A percentile compares a stretch with the other conserved stretches of the same genome.
These are phyloP conservation scores for Lapara coniferarum DNA, from an alignment of 2,888 invertebrate species.

Conservation along the genomic window DNA sequence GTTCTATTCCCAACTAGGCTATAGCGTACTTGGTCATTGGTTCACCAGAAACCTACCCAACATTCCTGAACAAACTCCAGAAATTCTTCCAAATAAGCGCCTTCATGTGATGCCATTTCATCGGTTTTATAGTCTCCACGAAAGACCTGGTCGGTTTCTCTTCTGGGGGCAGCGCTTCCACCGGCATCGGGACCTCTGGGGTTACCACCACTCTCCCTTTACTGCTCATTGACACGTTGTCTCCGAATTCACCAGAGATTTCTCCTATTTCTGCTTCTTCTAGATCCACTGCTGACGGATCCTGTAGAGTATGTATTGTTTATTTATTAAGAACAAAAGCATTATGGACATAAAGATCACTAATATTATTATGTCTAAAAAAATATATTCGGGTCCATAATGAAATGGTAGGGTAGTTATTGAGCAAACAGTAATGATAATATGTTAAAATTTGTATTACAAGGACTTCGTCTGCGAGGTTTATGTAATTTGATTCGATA, in stretches of 20 bases:
- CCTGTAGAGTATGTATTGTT: slow-evolving; percentile 51
- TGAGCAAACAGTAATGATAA: too few relatives aligned
- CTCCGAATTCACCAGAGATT: slow-evolving; percentile 94
- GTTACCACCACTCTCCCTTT: slow-evolving; percentile 86
- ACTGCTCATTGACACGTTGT: slow-evolving; percentile 91
- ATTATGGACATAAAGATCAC: too few relatives aligned
- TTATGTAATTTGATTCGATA: too few relatives aligned
- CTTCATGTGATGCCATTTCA: slow-evolving; percentile 89
- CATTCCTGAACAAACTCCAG: slow-evolving; percentile 92
- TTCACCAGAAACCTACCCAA: slow-evolving; percentile 82
- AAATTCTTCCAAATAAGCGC: slow-evolving; percentile 95
- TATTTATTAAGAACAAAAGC: too few relatives aligned
- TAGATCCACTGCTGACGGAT: slow-evolving; percentile 85
- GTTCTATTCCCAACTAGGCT: too few relatives aligned
- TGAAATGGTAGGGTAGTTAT: too few relatives aligned
- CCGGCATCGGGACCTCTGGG: slow-evolving; percentile 71
- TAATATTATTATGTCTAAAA: too few relatives aligned
- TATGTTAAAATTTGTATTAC: too few relatives aligned
- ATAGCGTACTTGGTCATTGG: too few relatives aligned
- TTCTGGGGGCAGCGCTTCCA: slow-evolving; percentile 88
- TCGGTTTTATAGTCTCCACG: slow-evolving; percentile 85
- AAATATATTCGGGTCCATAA: too few relatives aligned
- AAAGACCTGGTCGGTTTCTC: slow-evolving; percentile 83
- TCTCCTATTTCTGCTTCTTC: slow-evolving; percentile 88
- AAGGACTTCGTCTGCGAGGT: too few relatives aligned